These are phyloP conservation scores for Tinea trinotella DNA, from an alignment of 2,888 invertebrate species.

Conservation along the genomic window DNA sequence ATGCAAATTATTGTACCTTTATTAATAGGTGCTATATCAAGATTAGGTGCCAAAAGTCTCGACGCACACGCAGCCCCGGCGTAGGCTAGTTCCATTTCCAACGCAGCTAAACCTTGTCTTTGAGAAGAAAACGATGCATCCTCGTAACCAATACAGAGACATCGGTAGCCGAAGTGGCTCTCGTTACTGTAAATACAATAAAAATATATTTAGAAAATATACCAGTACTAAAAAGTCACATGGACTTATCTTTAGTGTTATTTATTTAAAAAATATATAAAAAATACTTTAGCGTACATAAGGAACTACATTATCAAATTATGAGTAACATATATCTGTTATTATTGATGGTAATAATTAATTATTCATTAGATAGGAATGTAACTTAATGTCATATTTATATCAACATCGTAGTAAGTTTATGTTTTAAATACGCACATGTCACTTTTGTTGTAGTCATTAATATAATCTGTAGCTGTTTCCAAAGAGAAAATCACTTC, in stretches of 20 bases:
- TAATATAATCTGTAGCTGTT: constrained; percentile 94
- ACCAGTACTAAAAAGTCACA: no score
- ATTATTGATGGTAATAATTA: no score
- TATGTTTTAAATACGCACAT: neutral
- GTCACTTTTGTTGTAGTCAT: constrained; percentile 79
- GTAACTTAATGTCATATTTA: no score
- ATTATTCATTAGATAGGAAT: no score
- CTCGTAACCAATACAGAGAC: constrained; percentile 86
- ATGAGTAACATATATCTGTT: no score
- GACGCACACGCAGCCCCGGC: constrained; percentile 93
- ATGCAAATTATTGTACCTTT: neutral
- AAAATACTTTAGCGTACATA: no score
- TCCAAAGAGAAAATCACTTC: constrained; percentile 96
- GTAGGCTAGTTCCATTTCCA: constrained; percentile 93
- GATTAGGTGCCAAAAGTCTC: constrained; percentile 80
- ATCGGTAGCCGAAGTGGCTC: constrained; percentile 78
- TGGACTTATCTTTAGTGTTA: no score
- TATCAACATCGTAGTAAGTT: neutral
- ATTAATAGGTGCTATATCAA: constrained; percentile 50
- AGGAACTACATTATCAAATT: no score
- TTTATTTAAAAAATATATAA: no score
- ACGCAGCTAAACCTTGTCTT: constrained; percentile 74
- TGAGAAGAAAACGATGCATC: constrained; percentile 71
- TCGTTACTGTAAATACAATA: constrained; percentile 40
- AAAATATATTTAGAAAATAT: constrained; percentile 1